These are phyloP conservation scores for Amblyjoppa fuscipennis DNA, from an alignment of 2,888 invertebrate genomes.

Conservation along the genomic window DNA sequence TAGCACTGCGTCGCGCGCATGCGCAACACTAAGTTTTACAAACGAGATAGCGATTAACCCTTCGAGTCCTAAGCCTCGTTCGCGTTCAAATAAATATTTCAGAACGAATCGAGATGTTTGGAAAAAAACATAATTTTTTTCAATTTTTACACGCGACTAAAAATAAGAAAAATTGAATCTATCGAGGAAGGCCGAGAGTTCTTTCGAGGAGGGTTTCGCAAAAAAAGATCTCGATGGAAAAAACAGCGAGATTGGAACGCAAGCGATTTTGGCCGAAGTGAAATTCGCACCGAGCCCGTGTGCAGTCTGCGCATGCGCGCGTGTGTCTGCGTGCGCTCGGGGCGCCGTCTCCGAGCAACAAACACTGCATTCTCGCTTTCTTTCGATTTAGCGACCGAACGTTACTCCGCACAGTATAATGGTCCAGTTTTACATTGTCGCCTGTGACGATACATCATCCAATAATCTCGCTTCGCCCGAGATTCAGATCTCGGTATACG, in stretches of 20 bases:
- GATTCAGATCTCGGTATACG: neutral
- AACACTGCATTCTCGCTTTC: constrained; percentile 36
- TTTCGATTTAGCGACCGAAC: neutral
- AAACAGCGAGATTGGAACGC: neutral
- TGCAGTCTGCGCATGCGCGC: neutral
- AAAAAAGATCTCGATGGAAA: neutral
- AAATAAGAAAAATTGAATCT: no score
- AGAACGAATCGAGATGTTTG: no score
- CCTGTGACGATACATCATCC: neutral
- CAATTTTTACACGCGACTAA: no score
- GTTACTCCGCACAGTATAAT: constrained; percentile 3
- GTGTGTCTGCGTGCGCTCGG: neutral
- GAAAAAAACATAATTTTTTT: no score
- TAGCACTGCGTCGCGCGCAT: no score
- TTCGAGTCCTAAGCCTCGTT: no score
- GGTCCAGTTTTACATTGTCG: neutral
- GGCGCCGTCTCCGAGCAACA: constrained; percentile 15
- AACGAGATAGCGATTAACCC: no score
- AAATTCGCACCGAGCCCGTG: neutral
- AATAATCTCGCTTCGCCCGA: neutral
- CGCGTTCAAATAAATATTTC: no score
- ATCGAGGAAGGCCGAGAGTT: neutral
- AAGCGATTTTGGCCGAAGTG: neutral
- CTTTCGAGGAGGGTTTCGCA: neutral
- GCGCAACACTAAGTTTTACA: no score